These are phyloP conservation scores for Ichneumoninae sp. DNA, from an alignment of 2,888 invertebrate species.

Conservation along the genomic window DNA sequence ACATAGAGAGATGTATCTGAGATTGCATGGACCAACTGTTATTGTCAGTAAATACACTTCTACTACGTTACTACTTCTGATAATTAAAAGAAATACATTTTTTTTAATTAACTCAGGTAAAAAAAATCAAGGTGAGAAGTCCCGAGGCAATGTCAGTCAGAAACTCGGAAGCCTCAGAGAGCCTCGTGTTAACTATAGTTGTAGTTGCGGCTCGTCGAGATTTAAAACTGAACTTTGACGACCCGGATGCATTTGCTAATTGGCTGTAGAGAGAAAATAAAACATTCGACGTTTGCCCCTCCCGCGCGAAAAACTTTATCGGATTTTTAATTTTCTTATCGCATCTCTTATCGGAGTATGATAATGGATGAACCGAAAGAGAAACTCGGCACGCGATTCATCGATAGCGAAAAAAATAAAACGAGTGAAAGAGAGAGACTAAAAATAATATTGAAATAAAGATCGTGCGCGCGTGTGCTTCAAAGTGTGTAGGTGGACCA, in stretches of 20 bases:
- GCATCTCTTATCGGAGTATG: not conserved
- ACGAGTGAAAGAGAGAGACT: not conserved
- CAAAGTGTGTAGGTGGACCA: conserved; percentile 13
- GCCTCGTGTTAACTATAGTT: not conserved
- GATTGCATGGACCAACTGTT: too few relatives aligned
- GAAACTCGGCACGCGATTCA: not conserved
- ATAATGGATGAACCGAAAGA: not conserved
- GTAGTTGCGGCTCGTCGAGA: not conserved
- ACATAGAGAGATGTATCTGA: too few relatives aligned
- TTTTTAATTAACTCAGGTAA: too few relatives aligned
- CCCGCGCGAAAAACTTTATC: not conserved
- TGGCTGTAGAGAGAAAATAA: not conserved
- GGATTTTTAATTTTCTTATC: not conserved
- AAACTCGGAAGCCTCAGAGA: conserved; percentile 13
- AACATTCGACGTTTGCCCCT: not conserved
- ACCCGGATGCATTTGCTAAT: conserved; percentile 11
- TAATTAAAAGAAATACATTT: too few relatives aligned
- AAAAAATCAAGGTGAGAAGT: conserved; percentile 5
- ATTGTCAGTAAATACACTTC: too few relatives aligned
- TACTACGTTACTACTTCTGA: too few relatives aligned
- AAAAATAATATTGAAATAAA: conserved; percentile 34
- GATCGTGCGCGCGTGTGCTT: not conserved
- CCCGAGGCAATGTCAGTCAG: not conserved
- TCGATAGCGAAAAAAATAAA: not conserved
- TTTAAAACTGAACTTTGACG: not conserved